Base-by-base conservation (phyloP, 2,797 vertebrate species). In the Chaunax sp. region DNA sequence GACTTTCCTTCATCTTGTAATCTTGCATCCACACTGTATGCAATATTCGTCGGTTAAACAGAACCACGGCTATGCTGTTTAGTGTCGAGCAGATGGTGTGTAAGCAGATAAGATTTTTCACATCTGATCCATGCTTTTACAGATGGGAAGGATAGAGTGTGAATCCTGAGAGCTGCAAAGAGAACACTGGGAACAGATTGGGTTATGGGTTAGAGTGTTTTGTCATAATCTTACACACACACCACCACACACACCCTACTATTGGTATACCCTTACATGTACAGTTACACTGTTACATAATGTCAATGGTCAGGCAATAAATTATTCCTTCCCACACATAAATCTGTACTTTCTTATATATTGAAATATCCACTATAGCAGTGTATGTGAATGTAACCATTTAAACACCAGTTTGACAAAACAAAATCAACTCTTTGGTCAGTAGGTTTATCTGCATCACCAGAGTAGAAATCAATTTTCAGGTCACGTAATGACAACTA, bases 101-200 rank as follows among this genome's bases (percentile, higher is more conserved):
- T 22, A 11, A 46, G 22, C 35, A 43, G 56, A 18, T 19, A 50
- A 55, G 20, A 57, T 64, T 51, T 61, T 74, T 64, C 67, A 72
- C 75, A 52, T 75, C 37, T 78, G 80, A 82, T 78, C 69, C 9
- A 28, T 72, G 56, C 79, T 77, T 84, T 75, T 68, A 40, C 68
- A 75, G 52, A 66, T 63, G 28, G 44, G 69, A 63, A 37, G 62
- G 53, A n/a, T n/a, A n/a, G n/a, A n/a, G 56, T 49, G 57, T 37
- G 25, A 69, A 63, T 67, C 19, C 44, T 19, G 50, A 38, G 43
- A 77, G 47, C 73, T 79, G 73, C 47, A 64, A 80, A 69, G 66
- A 83, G n/a, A n/a, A n/a, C n/a, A n/a, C n/a, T n/a, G n/a, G n/a
- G n/a, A n/a, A n/a, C n/a, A n/a, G n/a, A n/a, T n/a, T n/a, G n/a